Evolutionary conservation across 1,140 invertebrate species (phyloP), one percentile per base, ranked within the genome.

Genomic region (Aleiodes sp.): DNA sequence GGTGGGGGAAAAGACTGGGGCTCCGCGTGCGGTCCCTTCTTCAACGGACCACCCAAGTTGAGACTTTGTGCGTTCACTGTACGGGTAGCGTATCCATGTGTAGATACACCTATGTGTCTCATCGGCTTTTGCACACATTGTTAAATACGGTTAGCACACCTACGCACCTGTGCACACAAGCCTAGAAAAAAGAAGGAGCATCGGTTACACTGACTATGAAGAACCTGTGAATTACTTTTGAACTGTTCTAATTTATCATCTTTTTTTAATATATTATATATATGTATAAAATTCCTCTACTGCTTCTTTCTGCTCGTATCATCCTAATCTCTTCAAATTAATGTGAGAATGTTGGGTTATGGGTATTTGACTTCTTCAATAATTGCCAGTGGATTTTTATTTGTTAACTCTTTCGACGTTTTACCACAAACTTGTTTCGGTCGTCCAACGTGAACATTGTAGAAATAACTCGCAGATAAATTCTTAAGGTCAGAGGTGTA

Each of bases 21-120:
- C 84, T 79, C 83, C 84, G 84, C 84, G 84, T 85, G 83, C 84
- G 83, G 84, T 86, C 84, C 77, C 81, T 82, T 82, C 82, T 80
- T 82, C 76, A 77, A 83, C 78, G 76, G 82, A 84, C 82, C 84
- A 84, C 84, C 84, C 84, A 85, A 82, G 83, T 82, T 78, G 84
- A 80, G 14, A 52, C 16, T 52, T 52, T 12, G 46, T 21, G 78
- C 81, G 82, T 83, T 80, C 79, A 79, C 78, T 76, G 76, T 24
- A 19, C 37, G 19, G 46, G 46, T 29, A 21, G 39, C 62, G 29
- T 68, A 28, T 61, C 43, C 12, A 65, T 41, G 35, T 41, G 61
- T 69, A 37, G 67, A 28, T n/a, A n/a, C n/a, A n/a, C 62, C 39
- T 65, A 46, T 60, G 65, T 65, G 43, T 52, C 46, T 39, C 10